These are phyloP conservation scores for Haliaeetus leucogaster DNA, from an alignment of 2,113 vertebrate species.

Conservation along the genomic window DNA sequence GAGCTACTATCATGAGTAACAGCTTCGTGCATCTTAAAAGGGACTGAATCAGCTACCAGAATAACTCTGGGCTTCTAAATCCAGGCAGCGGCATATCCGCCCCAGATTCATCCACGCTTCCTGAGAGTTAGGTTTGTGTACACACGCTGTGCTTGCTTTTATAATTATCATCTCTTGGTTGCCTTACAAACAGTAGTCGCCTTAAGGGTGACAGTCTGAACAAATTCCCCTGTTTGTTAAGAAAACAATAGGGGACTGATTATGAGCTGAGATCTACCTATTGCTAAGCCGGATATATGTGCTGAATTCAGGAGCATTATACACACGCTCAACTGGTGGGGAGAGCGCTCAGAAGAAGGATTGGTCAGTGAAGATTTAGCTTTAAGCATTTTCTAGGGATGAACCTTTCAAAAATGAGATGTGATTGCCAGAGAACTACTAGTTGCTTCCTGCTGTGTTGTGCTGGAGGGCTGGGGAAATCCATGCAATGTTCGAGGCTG, in stretches of 20 bases:
- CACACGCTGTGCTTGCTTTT: neutral
- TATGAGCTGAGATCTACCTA: neutral
- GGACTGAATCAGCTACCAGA: neutral
- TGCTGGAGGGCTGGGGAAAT: neutral
- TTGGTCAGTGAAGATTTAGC: neutral
- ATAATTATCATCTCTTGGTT: neutral
- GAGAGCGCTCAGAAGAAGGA: neutral
- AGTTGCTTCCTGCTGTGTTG: fast-evolving
- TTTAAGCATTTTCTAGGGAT: neutral
- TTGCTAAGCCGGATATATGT: fast-evolving
- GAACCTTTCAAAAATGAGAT: neutral
- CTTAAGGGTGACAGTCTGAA: neutral
- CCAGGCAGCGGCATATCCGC: neutral
- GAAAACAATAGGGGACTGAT: neutral
- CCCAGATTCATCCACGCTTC: neutral
- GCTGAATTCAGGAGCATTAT: neutral
- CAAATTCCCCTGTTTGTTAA: neutral
- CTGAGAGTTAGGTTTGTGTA: neutral
- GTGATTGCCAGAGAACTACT: neutral
- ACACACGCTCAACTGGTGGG: fast-evolving
- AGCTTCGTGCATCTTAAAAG: neutral
- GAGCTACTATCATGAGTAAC: neutral
- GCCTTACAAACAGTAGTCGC: neutral
- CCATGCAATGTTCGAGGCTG: fast-evolving
- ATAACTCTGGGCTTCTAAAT: neutral